phyloP scores from a whole-genome alignment of 2,888 invertebrate genomes.

The Drosophila infuscata region DNA sequence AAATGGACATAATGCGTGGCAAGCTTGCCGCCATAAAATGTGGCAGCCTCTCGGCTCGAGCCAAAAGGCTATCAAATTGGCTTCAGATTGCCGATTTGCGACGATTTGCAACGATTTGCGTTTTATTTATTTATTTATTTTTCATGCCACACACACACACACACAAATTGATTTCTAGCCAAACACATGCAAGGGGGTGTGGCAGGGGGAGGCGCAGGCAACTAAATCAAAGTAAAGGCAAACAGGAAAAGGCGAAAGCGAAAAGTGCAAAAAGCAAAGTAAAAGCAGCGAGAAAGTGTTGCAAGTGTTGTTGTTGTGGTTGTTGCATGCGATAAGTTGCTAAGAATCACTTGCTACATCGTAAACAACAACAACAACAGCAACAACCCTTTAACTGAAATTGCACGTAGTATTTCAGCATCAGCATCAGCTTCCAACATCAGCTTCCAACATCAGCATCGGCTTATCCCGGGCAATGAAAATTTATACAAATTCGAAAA shows the following conservation, averaged over 20 bases:
- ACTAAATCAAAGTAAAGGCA: conserved; percentile 72
- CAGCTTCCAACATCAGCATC: conserved; percentile 46
- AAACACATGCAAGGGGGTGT: conserved; percentile 15
- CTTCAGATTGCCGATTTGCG: conserved; percentile 73
- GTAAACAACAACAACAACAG: conserved; percentile 73
- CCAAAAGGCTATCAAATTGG: conserved; percentile 77
- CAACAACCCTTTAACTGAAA: conserved; percentile 65
- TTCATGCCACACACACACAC: conserved; percentile 46
- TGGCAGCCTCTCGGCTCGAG: conserved; percentile 56
- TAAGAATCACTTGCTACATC: conserved; percentile 76
- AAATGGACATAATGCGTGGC: conserved; percentile 68
- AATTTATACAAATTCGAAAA: conserved; percentile 82
- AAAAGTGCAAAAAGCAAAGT: conserved; percentile 59
- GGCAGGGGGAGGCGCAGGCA: conserved; percentile 31
- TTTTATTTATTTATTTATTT: conserved; percentile 74
- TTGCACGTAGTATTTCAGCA: conserved; percentile 82
- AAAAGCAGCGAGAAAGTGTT: conserved; percentile 52
- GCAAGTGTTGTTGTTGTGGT: conserved; percentile 13
- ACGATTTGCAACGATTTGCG: conserved; percentile 66
- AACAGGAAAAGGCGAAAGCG: conserved; percentile 50
- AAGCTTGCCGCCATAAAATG: conserved; percentile 71
- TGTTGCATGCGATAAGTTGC: conserved; percentile 76
- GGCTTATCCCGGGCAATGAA: conserved; percentile 81
- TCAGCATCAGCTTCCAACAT: conserved; percentile 26
- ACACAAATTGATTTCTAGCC: conserved; percentile 68